Conservation (phyloP, 2,888 invertebrate species). For the Anarsia innoxiella region DNA sequence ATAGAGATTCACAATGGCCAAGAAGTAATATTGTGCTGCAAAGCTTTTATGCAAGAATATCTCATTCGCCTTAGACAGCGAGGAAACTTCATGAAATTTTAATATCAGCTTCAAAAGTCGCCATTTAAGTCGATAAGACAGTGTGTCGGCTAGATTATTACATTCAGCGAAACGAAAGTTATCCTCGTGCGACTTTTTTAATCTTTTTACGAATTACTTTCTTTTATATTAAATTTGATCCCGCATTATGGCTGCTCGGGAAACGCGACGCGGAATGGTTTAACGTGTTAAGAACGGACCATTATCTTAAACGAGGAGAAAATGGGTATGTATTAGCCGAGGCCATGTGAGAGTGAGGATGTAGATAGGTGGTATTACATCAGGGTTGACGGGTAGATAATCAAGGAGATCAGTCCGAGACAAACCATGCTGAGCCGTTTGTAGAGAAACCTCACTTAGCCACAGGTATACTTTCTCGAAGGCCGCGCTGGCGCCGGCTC, state of each 20-base stretch:
- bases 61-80: conserved; percentile 40
- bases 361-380: too few species aligned
- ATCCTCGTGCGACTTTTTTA: not conserved
- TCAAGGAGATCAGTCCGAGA: not conserved
- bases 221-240: too few species aligned
- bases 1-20: conserved; percentile 43
- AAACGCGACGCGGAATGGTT: too few species aligned
- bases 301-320: too few species aligned
- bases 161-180: not conserved
- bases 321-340: too few species aligned
- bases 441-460: not conserved
- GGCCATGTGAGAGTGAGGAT: too few species aligned
- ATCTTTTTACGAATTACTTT: too few species aligned
- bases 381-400: not conserved
- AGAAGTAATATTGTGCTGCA: conserved; percentile 51
- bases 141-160: conserved; percentile 9
- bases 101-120: conserved; percentile 44
- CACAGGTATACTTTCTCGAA: conserved; percentile 55
- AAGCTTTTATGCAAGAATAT: conserved; percentile 43
- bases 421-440: too few species aligned
- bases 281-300: too few species aligned
- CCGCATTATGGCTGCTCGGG: too few species aligned
- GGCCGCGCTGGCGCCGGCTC: conserved; percentile 49
- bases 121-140: conserved; percentile 30
- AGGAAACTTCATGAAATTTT: conserved; percentile 55